Evolutionary conservation across 1,140 invertebrate species (phyloP).

Genomic region (Chrysoperla carnea): DNA sequence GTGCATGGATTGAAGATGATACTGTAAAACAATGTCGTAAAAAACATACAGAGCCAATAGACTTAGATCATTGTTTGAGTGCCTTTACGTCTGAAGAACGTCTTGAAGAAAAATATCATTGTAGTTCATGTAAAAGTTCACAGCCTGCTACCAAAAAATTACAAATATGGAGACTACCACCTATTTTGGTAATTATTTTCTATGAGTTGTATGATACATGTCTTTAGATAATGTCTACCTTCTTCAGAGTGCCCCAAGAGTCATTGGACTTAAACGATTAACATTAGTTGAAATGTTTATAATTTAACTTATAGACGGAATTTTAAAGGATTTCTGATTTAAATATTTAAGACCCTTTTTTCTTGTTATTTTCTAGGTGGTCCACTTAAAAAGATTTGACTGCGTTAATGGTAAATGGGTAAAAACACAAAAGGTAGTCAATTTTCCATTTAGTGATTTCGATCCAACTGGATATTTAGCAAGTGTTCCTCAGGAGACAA

Average conservation of each 20-base stretch:
- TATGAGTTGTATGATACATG: not conserved
- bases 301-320: too few relatives aligned
- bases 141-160: slow-evolving; percentile 75
- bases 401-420: slow-evolving; percentile 77
- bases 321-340: too few relatives aligned
- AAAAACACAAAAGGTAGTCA: slow-evolving; percentile 83
- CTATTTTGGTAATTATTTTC: slow-evolving; percentile 48
- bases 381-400: slow-evolving; percentile 81
- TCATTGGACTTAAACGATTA: too few relatives aligned
- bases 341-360: too few relatives aligned
- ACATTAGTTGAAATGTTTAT: too few relatives aligned
- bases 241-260: too few relatives aligned
- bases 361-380: slow-evolving; percentile 40
- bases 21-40: slow-evolving; percentile 47
- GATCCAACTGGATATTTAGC: slow-evolving; percentile 66
- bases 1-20: slow-evolving; percentile 48
- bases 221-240: too few relatives aligned
- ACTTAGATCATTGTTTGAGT: slow-evolving; percentile 59
- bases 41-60: slow-evolving; percentile 58
- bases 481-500: slow-evolving; percentile 54
- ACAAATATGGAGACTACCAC: slow-evolving; percentile 76
- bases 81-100: slow-evolving; percentile 76
- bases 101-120: slow-evolving; percentile 70
- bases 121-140: slow-evolving; percentile 60
- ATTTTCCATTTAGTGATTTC: slow-evolving; percentile 69